Evolutionary conservation across 64 coral and sea anemone species (phyloP).

Genomic region (Platygyra sinensis): DNA sequence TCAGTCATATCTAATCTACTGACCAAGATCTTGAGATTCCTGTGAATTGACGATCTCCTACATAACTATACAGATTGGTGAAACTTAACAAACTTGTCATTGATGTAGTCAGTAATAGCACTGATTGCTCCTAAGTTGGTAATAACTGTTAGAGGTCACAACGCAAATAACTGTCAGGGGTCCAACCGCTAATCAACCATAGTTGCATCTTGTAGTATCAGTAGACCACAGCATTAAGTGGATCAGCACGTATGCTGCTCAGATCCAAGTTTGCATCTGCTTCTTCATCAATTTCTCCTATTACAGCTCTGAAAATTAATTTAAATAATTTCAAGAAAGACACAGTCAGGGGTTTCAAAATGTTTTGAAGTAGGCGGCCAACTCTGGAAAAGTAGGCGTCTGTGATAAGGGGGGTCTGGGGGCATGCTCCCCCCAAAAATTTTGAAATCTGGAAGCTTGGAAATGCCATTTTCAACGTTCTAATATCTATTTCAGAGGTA

Average conservation of each 20-base stretch:
- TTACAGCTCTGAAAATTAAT: slow-evolving; percentile 77
- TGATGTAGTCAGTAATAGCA: neutral
- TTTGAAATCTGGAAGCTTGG: too few relatives aligned
- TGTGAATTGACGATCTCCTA: neutral
- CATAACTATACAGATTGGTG: neutral
- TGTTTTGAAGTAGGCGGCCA: too few relatives aligned
- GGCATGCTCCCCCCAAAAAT: too few relatives aligned
- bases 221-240: slow-evolving; percentile 96
- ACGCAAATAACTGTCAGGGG: too few relatives aligned
- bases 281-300: slow-evolving; percentile 99
- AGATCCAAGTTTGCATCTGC: slow-evolving; percentile 87
- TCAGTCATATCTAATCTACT: too few relatives aligned
- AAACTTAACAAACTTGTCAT: neutral
- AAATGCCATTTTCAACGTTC: too few relatives aligned
- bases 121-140: neutral
- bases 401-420: too few relatives aligned
- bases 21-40: too few relatives aligned
- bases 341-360: too few relatives aligned
- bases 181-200: too few relatives aligned
- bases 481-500: too few relatives aligned
- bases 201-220: slow-evolving; percentile 16
- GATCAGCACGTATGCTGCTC: slow-evolving; percentile 89
- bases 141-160: neutral
- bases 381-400: too few relatives aligned
- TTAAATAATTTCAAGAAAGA: neutral